Evolutionary conservation across 1,140 invertebrate species (phyloP), one percentile per base, ranked within the genome.

Genomic region (Metaphire vulgaris): DNA sequence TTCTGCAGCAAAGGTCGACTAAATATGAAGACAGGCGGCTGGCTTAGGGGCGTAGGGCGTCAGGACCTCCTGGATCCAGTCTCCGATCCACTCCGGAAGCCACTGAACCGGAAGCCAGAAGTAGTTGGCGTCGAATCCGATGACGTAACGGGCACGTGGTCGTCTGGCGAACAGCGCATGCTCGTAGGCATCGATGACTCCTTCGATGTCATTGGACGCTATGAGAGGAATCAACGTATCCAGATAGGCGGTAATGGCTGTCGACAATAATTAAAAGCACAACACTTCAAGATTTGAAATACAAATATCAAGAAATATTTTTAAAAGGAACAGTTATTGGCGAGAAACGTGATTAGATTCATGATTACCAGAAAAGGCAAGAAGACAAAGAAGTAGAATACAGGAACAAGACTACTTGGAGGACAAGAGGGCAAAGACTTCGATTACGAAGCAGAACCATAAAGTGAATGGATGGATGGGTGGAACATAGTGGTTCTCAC

Each of bases 181-280:
- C 69, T 76, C 69, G 32, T 76, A 76, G n/a, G 75, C 75, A 65
- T 73, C 69, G 2, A 76, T 32, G 21, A 76, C 75, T 28, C 70
- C 33, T 29, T 26, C 21, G 21, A 74, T 21, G 2, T 69, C 6
- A 2, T 30, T n/a, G 12, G 41, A n/a, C 6, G 41, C 73, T 14
- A 33, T 21, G 14, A 32, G 2, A 30, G 70, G 41, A 56, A 56
- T 56, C 41, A 56, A 6, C 21, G 6, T 6, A 21, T 56, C 41
- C 41, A 56, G 41, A 21, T 72, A n/a, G 21, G 21, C 12, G 12
- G 6, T 31, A 16, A 32, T 21, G 30, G 70, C n/a, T 32, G 21
- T 15, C 12, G 28, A 16, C 30, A 29, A 21, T 21, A 15, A 15
- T 12, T 14, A 12, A 69, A 21, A 69, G 12, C 68, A 12, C 16